Base-by-base conservation (phyloP, 2,888 invertebrate species). In the Lapara coniferarum region DNA sequence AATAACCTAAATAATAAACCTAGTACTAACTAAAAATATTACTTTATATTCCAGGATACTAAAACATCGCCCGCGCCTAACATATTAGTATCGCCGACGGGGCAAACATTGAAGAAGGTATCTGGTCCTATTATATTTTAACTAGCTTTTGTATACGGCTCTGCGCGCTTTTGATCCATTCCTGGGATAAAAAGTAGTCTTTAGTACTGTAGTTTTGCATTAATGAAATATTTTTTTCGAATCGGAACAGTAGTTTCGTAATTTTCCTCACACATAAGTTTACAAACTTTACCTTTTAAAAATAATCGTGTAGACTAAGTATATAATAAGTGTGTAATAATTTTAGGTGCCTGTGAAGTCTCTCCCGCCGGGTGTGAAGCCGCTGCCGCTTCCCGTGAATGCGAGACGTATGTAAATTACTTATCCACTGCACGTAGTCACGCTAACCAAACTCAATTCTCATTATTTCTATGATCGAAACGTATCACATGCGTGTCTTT, bases 31-130 rank as follows among this genome's bases (percentile, higher is more conserved):
- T 13, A 56, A 14, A 25, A 25, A 25, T 25, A 25, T 25, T 56
- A 56, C 25, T n/a, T 16, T 58, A 58, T 53, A n/a, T 68, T 68
- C 53, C 53, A 67, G 52, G 81, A 77, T 72, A 58, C 57, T 30
- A 75, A 76, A 66, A 66, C 71, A 3, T 37, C 71, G 7, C 10
- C 74, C 10, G 68, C 71, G 7, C 10, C 74, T 7, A 69, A 56
- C 52, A 73, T 86, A 44, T 72, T 91, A 14, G 80, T 92, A 8
- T 90, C 91, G 6, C 92, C 92, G 0, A 81, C 89, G 52, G 92
- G 91, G 70, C 92, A 92, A 73, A 87, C 91, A 1, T 80, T 93
- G 57, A 93, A 92, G 78, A 92, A 92, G 81, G 93, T 92, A 83
- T 67, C 70, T 73, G 13, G 4, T 49, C n/a, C 46, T 25, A 30